Base-by-base conservation (phyloP, 2,797 vertebrate species). In the Micropoecilia bifurca region DNA sequence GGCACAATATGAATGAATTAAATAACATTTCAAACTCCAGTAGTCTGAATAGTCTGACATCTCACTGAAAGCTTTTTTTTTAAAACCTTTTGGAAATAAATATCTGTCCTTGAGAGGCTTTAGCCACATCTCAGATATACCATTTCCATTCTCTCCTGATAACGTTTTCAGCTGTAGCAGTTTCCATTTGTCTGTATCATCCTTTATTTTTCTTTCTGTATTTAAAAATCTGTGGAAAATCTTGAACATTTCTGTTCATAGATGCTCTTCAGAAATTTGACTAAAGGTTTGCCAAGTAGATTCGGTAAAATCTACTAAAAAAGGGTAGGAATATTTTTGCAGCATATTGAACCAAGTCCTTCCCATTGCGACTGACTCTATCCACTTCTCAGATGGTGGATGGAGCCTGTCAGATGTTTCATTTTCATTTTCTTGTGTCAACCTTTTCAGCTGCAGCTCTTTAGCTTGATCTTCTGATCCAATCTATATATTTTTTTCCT, bases 81-180 rank as follows among this genome's bases (percentile, higher is more conserved):
- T 33, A 41, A 33, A 81, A 1, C 13, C 9, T 33, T 69, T 22
- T 25, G 39, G 16, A 73, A 39, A 66, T 9, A 20, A 16, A 30
- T 30, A 63, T 4, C 1, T 12, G 12, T 78, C 39, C 41, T 6
- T 76, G 39, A 69, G 8, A 14, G 43, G 39, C n/a, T 59, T 9
- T 1, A 50, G 72, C 9, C 8, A 30, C 47, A 7, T 61, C 25
- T 43, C 10, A 59, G 47, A 66, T 66, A 0, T 50, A 74, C 12
- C 0, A 6, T 18, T 41, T 46, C 75, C 20, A 39, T 74, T 71
- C 20, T 74, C 3, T 41, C 16, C 30, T 53, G 30, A 72, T 9
- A 53, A 14, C n/a, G 18, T 80, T 78, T 80, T 46, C n/a, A 59
- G 50, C 48, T 45, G 41, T 39, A 59, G 69, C 43, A 7, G 13